Percentiles rank a stretch among this genome's conserved stretches.
Evolutionary conservation across 2,888 invertebrate species (phyloP).

Genomic region (Athetis lepigone): DNA sequence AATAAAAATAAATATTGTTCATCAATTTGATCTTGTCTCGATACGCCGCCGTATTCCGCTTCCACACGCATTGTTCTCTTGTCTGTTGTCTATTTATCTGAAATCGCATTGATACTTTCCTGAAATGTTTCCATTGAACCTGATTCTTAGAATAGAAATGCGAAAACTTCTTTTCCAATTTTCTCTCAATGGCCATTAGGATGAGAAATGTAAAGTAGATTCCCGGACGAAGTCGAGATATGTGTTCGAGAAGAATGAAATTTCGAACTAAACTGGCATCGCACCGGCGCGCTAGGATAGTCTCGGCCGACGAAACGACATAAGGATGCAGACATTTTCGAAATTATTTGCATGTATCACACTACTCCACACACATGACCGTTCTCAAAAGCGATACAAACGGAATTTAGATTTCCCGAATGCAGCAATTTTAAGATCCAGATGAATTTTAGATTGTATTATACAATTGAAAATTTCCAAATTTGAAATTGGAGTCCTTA

Average conservation of each 20-base stretch:
- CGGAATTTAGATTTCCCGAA: background rate
- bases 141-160: conserved; percentile 78
- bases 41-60: conserved; percentile 50
- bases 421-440: conserved; percentile 13
- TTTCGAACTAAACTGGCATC: conserved; percentile 84
- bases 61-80: conserved; percentile 60
- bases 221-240: conserved; percentile 87
- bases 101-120: conserved; percentile 73
- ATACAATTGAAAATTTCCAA: conserved; percentile 28
- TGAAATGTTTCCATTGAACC: conserved; percentile 75
- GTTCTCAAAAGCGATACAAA: conserved; percentile 24
- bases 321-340: conserved; percentile 72
- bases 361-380: conserved; percentile 46
- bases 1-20: conserved; percentile 41
- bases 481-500: conserved; percentile 15
- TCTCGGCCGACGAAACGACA: conserved; percentile 65
- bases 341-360: conserved; percentile 75
- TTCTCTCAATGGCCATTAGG: conserved; percentile 90
- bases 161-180: conserved; percentile 89
- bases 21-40: conserved; percentile 54
- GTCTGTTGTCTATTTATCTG: conserved; percentile 69
- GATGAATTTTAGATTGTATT: conserved; percentile 17
- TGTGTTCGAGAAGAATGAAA: conserved; percentile 89
- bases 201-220: conserved; percentile 90
- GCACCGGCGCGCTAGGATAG: conserved; percentile 70